Evolutionary conservation across 2,888 invertebrate species (phyloP), one percentile per base, ranked within the genome.

Genomic region (Rhagonycha lutea): DNA sequence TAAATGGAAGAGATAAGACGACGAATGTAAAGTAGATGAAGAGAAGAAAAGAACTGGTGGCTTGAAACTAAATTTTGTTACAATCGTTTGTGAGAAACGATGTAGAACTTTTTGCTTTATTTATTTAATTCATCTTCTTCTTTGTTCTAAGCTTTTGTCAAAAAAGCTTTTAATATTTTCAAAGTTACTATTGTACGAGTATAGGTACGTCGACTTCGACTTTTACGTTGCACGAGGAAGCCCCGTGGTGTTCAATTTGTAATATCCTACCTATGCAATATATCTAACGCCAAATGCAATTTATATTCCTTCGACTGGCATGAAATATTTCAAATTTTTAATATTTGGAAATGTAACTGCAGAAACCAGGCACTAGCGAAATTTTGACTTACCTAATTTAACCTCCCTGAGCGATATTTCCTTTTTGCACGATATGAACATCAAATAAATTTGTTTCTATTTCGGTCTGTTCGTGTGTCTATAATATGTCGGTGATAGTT

Each of bases 261-360:
- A 70, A 70, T 69, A 11, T n/a, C 61, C 18, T 68, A 68, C 67
- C 65, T 14, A 68, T 68, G 32, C 70, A 69, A 63, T 65, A 63
- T 67, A 60, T 32, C 28, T 14, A 61, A 61, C 70, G 70, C 70
- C 74, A 74, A 74, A 74, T 74, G 74, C 74, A 74, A 74, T 74
- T 74, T 74, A 74, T 74, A 70, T 74, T 61, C 67, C n/a, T 74
- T 74, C 74, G 63, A 18, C 23, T 28, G 70, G 67, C 70, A 70
- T 24, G 74, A 74, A 67, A 74, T 74, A 74, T 74, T 74, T 74
- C 74, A 74, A 74, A 74, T 74, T 70, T 74, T 74, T 74, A 74
- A 74, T 74, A 74, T 74, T 70, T 67, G 68, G 62, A 70, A 65
- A 62, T 74, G 74, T 69, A 69, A 73, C 69, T 69, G 68, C 47